Evolutionary conservation across 1,140 invertebrate genomes (phyloP).

Genomic region (Eciton burchellii): DNA sequence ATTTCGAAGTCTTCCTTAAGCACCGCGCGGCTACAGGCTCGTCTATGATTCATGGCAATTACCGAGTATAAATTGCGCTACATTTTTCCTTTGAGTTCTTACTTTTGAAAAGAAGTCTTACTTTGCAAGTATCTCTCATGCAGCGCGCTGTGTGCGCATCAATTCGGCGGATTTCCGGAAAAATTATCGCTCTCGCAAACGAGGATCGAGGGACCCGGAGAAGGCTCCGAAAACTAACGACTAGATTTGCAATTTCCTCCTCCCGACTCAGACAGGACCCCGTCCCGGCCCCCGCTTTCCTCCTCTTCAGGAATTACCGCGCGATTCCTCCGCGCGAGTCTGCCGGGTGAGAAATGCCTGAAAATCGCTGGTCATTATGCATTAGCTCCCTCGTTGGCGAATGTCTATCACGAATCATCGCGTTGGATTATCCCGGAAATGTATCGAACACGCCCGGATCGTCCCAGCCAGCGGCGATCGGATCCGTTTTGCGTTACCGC

Average conservation of each 20-base stretch:
- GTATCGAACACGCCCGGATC: slow-evolving; percentile 10
- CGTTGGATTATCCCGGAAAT: slow-evolving; percentile 15
- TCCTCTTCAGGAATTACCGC: not conserved
- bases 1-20: slow-evolving; percentile 2
- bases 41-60: not conserved
- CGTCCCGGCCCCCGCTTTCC: too few relatives aligned
- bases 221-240: not conserved
- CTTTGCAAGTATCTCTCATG: too few relatives aligned
- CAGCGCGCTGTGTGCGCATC: too few relatives aligned
- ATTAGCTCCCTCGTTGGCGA: slow-evolving; percentile 11
- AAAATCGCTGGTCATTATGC: slow-evolving; percentile 41
- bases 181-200: too few relatives aligned
- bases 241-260: slow-evolving; percentile 26
- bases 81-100: not conserved
- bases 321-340: not conserved
- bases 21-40: not conserved
- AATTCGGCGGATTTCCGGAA: too few relatives aligned
- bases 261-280: not conserved
- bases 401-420: slow-evolving; percentile 19
- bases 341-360: slow-evolving; percentile 21
- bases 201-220: too few relatives aligned
- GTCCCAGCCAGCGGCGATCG: slow-evolving; percentile 8
- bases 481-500: not conserved
- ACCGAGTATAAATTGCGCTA: not conserved
- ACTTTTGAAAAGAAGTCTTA: not conserved